phyloP scores from a whole-genome alignment of 1,140 invertebrate species.

The Sycobia sp. region DNA sequence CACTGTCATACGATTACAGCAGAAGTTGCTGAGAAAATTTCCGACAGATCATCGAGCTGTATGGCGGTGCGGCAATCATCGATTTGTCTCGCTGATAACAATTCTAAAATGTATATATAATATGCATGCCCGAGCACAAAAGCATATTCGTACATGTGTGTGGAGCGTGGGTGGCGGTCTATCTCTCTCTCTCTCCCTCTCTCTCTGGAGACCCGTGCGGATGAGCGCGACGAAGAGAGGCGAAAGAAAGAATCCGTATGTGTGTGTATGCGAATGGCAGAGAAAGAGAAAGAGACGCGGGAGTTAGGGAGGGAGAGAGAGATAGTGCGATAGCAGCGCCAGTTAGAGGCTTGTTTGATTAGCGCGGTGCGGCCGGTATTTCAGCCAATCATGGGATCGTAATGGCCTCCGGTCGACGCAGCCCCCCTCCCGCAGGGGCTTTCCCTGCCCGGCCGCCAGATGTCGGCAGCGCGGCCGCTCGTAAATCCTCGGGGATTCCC shows the following conservation, averaged over 20 bases:
- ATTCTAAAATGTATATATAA: no score
- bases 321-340: constrained; percentile 41
- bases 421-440: not conserved
- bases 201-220: no score
- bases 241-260: not conserved
- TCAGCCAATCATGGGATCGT: constrained; percentile 58
- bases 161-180: not conserved
- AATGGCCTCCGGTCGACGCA: constrained; percentile 55
- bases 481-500: constrained; percentile 59
- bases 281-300: not conserved
- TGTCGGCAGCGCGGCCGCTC: constrained; percentile 49
- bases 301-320: constrained; percentile 38
- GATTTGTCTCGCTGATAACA: no score
- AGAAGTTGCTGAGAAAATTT: no score
- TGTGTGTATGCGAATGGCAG: not conserved
- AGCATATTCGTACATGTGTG: not conserved
- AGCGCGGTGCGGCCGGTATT: constrained; percentile 51
- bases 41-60: no score
- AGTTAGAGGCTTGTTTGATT: constrained; percentile 57
- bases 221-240: not conserved
- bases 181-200: no score
- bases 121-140: no score
- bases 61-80: no score
- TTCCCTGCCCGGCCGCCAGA: constrained; percentile 45
- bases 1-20: no score